Conservation (phyloP, 2,888 invertebrate genomes). For the Diadegma fenestrale region DNA sequence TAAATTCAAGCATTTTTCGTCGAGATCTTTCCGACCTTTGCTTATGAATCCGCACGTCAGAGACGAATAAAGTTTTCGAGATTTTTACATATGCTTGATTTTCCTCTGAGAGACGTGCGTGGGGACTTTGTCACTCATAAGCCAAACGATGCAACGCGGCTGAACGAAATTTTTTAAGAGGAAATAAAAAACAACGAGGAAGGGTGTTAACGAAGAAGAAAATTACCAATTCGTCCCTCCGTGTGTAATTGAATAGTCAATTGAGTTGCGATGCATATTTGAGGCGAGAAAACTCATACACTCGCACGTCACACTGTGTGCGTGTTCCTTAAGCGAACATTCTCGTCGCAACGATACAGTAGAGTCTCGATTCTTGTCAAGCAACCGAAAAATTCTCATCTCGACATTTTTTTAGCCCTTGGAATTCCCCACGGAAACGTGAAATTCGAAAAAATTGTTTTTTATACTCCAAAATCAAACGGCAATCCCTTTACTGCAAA, state of each 20-base stretch:
- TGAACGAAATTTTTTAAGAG: neutral
- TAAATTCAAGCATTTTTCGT: constrained; percentile 49
- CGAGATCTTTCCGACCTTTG: constrained; percentile 20
- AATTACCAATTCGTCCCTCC: constrained; percentile 68
- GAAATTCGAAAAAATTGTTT: no score
- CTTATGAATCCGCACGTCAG: constrained; percentile 49
- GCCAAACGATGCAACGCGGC: constrained; percentile 37
- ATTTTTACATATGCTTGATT: constrained; percentile 28
- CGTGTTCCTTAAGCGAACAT: constrained; percentile 7
- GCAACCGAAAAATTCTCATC: neutral
- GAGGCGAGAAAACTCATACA: constrained; percentile 61
- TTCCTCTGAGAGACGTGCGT: constrained; percentile 10
- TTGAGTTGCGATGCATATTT: constrained; percentile 31
- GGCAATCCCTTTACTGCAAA: no score
- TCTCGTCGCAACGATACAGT: constrained; percentile 4
- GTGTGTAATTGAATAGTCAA: constrained; percentile 68
- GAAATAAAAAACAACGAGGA: neutral
- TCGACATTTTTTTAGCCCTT: neutral
- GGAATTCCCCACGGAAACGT: no score
- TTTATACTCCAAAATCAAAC: no score
- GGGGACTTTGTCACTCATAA: neutral
- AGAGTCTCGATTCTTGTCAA: neutral
- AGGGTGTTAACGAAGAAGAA: constrained; percentile 66
- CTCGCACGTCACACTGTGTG: neutral
- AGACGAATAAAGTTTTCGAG: constrained; percentile 26